Evolutionary conservation across 2,888 invertebrate species (phyloP), one percentile per base, ranked within the genome.

Genomic region (Chloroclystis v-ata): DNA sequence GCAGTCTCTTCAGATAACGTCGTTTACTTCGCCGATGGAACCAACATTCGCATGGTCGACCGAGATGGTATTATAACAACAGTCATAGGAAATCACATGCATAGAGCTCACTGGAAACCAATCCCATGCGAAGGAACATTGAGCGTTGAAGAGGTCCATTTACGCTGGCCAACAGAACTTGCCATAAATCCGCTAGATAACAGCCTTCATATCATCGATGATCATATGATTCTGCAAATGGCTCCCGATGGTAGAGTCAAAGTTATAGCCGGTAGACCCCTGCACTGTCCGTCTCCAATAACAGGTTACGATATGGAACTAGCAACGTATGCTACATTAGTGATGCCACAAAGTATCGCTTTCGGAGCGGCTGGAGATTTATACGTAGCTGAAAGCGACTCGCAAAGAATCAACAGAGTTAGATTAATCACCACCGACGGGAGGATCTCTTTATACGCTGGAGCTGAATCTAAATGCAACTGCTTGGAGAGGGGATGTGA

Each of bases 151-250:
- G 96, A 97, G 81, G 97, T 97, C 43, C 96, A 96, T 69, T 85
- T 98, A 41, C 91, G 97, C 43, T 99, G 98, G 98, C 99, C 99
- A 0, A 98, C 98, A 0, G 97, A 97, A 72, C 84, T 99, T 10
- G 93, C 97, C 0, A 95, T 98, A 25, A 97, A 97, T 77, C 98
- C 98, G 0, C 82, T 98, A 43, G 98, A 98, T 73, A 97, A 97
- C 75, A 95, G 96, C 0, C 85, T 99, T 20, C 97, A 98, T 74
- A 96, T 99, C 59, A 95, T 99, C 40, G 99, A 99, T 67, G 97
- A 97, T 69, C 97, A 97, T 70, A 96, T 97, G 94, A 95, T 96
- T 39, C 88, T 98, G 9, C 95, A 97, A 70, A 89, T 98, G 83
- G 97, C 97, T 1, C 92, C 94, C 0, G 97, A 97, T 76, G 95